phyloP scores from a whole-genome alignment of 2,113 vertebrate genomes.

The Pomatostomus ruficeps region DNA sequence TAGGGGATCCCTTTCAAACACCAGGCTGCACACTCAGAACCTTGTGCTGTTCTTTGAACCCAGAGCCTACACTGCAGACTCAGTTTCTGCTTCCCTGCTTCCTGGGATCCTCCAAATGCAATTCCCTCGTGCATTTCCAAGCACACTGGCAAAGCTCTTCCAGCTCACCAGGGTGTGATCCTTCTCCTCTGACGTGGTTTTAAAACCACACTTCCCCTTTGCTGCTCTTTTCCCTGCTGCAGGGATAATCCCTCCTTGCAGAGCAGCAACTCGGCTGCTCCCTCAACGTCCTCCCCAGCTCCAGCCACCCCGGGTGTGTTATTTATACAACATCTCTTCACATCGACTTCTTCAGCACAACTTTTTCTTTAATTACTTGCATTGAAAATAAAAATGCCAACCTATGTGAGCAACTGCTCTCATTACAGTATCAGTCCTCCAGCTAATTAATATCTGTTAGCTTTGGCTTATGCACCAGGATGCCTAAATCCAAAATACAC shows the following conservation, averaged over 20 bases:
- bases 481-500: constrained; percentile 42
- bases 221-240: background rate
- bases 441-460: constrained; percentile 57
- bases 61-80: background rate
- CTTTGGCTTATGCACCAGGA: constrained; percentile 34
- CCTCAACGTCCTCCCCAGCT: background rate
- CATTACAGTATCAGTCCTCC: background rate
- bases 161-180: background rate
- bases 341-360: background rate
- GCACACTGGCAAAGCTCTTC: background rate
- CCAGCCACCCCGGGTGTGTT: background rate
- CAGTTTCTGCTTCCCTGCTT: background rate
- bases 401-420: background rate
- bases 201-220: background rate
- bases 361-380: constrained; percentile 10
- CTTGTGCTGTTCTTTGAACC: background rate
- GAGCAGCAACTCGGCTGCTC: background rate
- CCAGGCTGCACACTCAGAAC: background rate
- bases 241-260: background rate
- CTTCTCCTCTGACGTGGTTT: background rate
- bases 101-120: background rate
- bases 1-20: background rate
- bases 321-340: background rate
- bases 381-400: constrained; percentile 30
- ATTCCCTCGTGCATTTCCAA: background rate